A percentile compares a stretch with the other conserved stretches of the same genome.
Conservation (phyloP, 1,140 invertebrate genomes). For the Penaeus japonicus region DNA sequence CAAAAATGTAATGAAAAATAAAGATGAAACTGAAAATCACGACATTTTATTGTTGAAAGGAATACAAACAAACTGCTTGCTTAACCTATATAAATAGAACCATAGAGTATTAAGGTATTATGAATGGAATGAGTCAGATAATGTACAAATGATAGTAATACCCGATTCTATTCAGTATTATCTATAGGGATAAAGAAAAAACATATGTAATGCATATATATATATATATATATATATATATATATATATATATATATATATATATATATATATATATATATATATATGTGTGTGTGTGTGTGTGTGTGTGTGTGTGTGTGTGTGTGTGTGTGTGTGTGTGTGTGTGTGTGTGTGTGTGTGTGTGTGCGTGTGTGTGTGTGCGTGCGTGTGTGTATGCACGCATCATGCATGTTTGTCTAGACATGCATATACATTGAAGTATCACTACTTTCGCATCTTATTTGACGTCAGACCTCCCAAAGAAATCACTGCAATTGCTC, state of each 20-base stretch:
- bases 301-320: not conserved
- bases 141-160: too few relatives aligned
- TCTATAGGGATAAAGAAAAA: too few relatives aligned
- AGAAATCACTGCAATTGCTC: not conserved
- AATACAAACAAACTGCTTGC: too few relatives aligned
- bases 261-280: not conserved
- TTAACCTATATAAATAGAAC: too few relatives aligned
- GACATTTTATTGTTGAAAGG: too few relatives aligned
- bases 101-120: too few relatives aligned
- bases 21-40: too few relatives aligned
- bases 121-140: too few relatives aligned
- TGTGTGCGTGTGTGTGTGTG: not conserved
- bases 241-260: not conserved
- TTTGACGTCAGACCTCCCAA: not conserved
- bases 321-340: not conserved
- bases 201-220: not conserved
- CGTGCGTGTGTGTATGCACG: not conserved
- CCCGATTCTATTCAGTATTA: too few relatives aligned
- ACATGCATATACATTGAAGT: not conserved
- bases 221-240: not conserved
- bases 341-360: not conserved
- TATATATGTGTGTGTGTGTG: not conserved
- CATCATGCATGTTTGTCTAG: not conserved
- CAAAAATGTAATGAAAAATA: too few relatives aligned
- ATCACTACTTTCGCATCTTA: not conserved